A percentile compares a stretch with the other conserved stretches of the same genome.
Evolutionary conservation across 2,113 vertebrate genomes (phyloP).

Genomic region (Sebastes schlegelii): DNA sequence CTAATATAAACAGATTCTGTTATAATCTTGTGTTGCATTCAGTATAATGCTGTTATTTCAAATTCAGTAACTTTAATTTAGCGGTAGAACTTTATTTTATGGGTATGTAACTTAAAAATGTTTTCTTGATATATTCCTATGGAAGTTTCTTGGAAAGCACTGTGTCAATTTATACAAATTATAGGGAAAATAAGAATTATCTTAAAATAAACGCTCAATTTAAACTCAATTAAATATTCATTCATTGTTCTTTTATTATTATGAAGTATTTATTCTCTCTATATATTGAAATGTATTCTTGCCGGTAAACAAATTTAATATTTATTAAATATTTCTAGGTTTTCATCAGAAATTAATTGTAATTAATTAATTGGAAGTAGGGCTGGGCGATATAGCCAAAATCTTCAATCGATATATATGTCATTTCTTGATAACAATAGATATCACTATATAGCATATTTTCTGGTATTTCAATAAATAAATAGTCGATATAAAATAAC

Average conservation of each 20-base stretch:
- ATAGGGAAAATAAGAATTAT: neutral
- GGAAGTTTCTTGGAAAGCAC: neutral
- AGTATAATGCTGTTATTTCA: neutral
- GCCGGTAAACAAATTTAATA: neutral
- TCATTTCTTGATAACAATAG: too few species aligned
- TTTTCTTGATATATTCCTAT: neutral
- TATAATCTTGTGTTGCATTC: neutral
- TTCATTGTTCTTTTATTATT: neutral
- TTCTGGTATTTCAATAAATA: too few species aligned
- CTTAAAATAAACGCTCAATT: neutral
- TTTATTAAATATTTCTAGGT: neutral
- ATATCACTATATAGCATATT: too few species aligned
- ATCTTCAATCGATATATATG: too few species aligned
- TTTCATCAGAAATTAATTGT: neutral
- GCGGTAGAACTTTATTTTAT: neutral
- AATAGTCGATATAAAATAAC: too few species aligned
- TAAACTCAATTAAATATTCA: neutral
- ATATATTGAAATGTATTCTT: neutral
- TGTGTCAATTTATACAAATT: neutral
- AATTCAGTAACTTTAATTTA: neutral
- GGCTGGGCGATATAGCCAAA: too few species aligned
- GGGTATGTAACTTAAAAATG: neutral
- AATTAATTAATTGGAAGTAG: neutral
- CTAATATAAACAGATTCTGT: neutral
- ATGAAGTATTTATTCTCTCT: neutral